phyloP scores from a whole-genome alignment of 92 coral and sea anemone species.

The Palythoa caribaeorum region DNA sequence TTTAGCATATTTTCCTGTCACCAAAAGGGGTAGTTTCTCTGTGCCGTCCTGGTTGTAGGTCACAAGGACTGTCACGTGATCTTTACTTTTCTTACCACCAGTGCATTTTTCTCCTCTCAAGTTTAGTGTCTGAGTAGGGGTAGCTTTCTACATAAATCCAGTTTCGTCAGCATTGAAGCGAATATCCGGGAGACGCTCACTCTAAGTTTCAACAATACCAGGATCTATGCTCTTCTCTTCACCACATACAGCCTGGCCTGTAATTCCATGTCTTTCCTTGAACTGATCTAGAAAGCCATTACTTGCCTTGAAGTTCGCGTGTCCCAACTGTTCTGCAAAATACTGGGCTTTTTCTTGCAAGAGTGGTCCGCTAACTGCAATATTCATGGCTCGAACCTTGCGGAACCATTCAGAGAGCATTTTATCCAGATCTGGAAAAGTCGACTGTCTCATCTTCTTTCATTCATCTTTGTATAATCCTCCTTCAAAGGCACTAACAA shows the following conservation, averaged over 20 bases:
- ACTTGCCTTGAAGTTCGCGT: constrained; percentile 47
- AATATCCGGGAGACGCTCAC: constrained; percentile 51
- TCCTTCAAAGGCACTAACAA: constrained; percentile 48
- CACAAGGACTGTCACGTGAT: constrained; percentile 21
- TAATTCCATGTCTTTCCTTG: constrained; percentile 61
- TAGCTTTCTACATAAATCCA: constrained; percentile 39
- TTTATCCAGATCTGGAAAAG: constrained; percentile 52
- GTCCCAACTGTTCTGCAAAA: neutral
- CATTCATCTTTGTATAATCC: constrained; percentile 39
- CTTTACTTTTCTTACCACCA: constrained; percentile 51
- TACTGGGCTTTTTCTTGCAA: neutral
- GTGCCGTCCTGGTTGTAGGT: constrained; percentile 48
- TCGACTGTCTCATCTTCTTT: constrained; percentile 50
- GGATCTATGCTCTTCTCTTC: constrained; percentile 55
- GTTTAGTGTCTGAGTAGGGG: constrained; percentile 44
- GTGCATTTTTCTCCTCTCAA: constrained; percentile 48
- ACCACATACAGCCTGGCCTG: constrained; percentile 54
- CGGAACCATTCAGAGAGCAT: constrained; percentile 44
- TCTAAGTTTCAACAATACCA: constrained; percentile 46
- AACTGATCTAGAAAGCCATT: constrained; percentile 53
- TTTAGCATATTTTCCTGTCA: constrained; percentile 55
- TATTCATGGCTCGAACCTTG: constrained; percentile 24
- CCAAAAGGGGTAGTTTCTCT: constrained; percentile 62
- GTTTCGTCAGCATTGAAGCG: neutral
- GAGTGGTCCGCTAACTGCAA: constrained; percentile 47